Base-by-base conservation (phyloP, 2,888 invertebrate genomes). In the Rotaria magnacalcarata region DNA sequence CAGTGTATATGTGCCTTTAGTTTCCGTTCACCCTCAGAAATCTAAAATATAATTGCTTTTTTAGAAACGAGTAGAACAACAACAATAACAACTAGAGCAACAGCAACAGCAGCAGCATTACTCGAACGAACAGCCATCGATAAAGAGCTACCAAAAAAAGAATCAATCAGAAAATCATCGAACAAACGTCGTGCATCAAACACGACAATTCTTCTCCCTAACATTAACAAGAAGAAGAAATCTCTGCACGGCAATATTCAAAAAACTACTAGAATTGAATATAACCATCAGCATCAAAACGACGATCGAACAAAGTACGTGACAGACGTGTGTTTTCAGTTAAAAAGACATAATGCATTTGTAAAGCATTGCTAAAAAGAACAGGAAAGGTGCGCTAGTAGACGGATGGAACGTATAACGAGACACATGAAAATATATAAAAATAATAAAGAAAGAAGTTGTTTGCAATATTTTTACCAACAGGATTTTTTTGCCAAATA, bases 271-370 rank as follows among this genome's bases (percentile, higher is more conserved):
- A 27, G 19, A 41, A 67, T 19, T 41, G 67, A 34, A 67, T 41
- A 56, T 24, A 24, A 56, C 56, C 56, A 56, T 56, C 56, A 56
- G 24, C 56, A 27, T 34, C 19, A 67, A 67, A 11, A 34, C 34
- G 7, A 67, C 34, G 34, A 67, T 67, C 27, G 67, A 67, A 67
- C 34, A 67, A 67, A 67, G 67, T 67, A 67, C 27, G 67, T 67
- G 67, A 67, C 67, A 67, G 67, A 34, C 67, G 67, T 67, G 14
- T 67, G 67, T 67, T 67, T 67, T 67, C 16, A 67, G 27, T 67
- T 67, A 67, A 67, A 34, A 34, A 67, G 67, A 67, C 67, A 67
- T 67, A 27, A 67, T 34, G 34, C 67, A 67, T 67, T 16, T 67
- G 27, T 67, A 34, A 67, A 67, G 34, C 5, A 34, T 34, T 67